A percentile compares a stretch with the other conserved stretches of the same genome.
Evolutionary conservation across 1,140 invertebrate genomes (phyloP).

Genomic region (Tetramorium alpestre): DNA sequence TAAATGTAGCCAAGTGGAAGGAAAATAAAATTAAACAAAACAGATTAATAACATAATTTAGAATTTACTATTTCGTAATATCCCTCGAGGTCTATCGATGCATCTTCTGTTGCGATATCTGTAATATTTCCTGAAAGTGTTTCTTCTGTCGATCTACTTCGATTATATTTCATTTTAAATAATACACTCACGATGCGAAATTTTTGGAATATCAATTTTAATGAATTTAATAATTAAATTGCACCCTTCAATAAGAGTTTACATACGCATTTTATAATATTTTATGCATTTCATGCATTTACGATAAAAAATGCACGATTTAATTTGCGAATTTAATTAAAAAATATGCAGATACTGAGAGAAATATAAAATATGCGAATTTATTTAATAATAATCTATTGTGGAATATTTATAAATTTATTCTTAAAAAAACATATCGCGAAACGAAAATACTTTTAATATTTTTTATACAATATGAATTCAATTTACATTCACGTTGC

Average conservation of each 20-base stretch:
- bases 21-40: not conserved
- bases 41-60: not conserved
- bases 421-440: not conserved
- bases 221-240: not conserved
- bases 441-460: not conserved
- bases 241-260: not conserved
- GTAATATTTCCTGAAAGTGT: not conserved
- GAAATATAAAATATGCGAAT: conserved; percentile 1
- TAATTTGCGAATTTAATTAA: not conserved
- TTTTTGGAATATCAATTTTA: not conserved
- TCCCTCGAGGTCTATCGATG: not conserved
- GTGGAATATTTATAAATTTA: not conserved
- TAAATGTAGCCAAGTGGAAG: not conserved
- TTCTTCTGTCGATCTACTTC: not conserved
- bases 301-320: not conserved
- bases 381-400: conserved; percentile 15
- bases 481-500: not conserved
- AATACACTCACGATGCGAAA: not conserved
- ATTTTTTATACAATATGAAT: conserved; percentile 3
- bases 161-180: not conserved
- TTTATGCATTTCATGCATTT: not conserved
- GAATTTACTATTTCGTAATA: not conserved
- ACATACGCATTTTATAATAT: no score
- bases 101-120: not conserved
- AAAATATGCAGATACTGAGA: not conserved